A percentile compares a stretch with the other conserved stretches of the same genome.
Conservation (phyloP, 2,888 invertebrate species). For the Nomada ruficornis region DNA sequence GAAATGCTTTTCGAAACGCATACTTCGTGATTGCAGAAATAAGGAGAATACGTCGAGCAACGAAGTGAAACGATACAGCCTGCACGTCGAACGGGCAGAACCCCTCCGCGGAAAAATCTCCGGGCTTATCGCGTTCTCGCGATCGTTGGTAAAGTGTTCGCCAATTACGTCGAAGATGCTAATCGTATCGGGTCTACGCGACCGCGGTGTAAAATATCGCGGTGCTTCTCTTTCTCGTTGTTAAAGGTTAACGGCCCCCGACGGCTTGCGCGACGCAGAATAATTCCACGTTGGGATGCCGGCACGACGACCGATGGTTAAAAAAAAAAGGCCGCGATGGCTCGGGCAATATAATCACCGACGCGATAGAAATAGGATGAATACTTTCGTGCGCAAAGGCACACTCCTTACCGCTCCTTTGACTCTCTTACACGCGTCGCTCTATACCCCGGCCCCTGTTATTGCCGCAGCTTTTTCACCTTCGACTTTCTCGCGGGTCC, state of each 20-base stretch:
- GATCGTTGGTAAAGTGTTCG: constrained; percentile 19
- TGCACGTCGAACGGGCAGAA: not conserved
- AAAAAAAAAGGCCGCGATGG: constrained; percentile 10
- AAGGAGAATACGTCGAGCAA: not conserved
- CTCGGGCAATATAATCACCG: constrained; percentile 54
- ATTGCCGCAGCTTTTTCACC: constrained; percentile 65
- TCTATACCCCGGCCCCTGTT: constrained; percentile 59
- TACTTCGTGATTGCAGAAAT: not conserved
- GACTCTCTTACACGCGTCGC: constrained; percentile 57
- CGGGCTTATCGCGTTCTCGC: constrained; percentile 5
- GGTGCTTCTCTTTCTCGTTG: constrained; percentile 27
- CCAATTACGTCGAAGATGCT: constrained; percentile 51
- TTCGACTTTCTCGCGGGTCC: constrained; percentile 70
- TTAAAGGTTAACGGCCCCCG: constrained; percentile 58
- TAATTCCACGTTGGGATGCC: constrained; percentile 64
- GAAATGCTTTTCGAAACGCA: no score
- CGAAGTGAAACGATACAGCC: not conserved
- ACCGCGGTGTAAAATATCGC: constrained; percentile 32
- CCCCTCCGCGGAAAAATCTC: not conserved
- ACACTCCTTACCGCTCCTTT: constrained; percentile 50
- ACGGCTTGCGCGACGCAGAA: constrained; percentile 53
- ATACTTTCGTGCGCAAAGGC: constrained; percentile 50
- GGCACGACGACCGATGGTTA: not conserved
- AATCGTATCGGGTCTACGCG: constrained; percentile 47
- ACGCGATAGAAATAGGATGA: constrained; percentile 68